Conservation (phyloP, 2,797 vertebrate genomes). For the Melanotaenia maccullochi region DNA sequence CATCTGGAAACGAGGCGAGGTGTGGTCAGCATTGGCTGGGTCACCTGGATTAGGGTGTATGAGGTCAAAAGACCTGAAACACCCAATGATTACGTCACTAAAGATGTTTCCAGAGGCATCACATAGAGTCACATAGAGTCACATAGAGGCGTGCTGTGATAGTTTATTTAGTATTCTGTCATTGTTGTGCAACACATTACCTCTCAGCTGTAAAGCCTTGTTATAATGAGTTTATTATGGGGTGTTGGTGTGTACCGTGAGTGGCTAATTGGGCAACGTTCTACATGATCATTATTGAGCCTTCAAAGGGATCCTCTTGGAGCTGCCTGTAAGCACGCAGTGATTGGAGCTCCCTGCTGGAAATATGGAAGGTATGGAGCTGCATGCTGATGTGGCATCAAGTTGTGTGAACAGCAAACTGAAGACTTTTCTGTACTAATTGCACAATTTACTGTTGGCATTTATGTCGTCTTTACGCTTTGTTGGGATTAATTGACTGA, state of each 20-base stretch:
- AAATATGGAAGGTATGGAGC: constrained; percentile 15
- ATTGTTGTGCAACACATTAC: constrained; percentile 18
- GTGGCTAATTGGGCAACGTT: constrained; percentile 37
- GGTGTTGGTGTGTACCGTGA: constrained; percentile 6
- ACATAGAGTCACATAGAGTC: no score
- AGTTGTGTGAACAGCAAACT: background rate
- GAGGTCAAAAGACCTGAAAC: no score
- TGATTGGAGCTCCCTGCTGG: constrained; percentile 13
- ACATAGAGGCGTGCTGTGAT: background rate
- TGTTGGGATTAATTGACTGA: constrained; percentile 34
- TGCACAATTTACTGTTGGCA: constrained; percentile 9
- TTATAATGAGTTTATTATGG: constrained; percentile 14
- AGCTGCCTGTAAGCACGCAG: constrained; percentile 14
- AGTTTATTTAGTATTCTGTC: background rate
- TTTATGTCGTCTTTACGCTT: constrained; percentile 22
- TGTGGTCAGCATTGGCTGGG: no score
- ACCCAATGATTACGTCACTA: no score
- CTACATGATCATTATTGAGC: constrained; percentile 17
- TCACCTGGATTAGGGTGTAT: no score
- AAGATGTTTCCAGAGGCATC: no score
- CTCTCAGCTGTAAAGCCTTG: constrained; percentile 8
- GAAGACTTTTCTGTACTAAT: constrained; percentile 16
- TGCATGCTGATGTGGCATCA: constrained; percentile 28
- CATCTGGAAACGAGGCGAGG: no score
- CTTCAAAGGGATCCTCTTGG: constrained; percentile 17